Conservation (phyloP, 2,113 vertebrate genomes). For the Thinocorus orbignyianus region DNA sequence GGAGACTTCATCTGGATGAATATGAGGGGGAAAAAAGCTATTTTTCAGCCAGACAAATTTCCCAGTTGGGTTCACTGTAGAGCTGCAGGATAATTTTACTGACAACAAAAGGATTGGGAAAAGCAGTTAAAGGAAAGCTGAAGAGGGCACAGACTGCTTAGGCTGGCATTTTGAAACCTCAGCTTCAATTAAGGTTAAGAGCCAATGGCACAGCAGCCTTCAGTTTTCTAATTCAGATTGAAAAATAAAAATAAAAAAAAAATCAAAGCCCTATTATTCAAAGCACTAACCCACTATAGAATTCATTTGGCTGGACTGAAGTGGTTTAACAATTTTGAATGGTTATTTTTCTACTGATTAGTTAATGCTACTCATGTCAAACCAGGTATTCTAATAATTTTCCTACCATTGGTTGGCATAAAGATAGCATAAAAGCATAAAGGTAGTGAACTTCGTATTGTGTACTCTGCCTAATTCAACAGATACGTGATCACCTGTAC, state of each 20-base stretch:
- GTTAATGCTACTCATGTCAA: not conserved
- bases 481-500: not conserved
- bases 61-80: not conserved
- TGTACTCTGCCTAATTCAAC: slow-evolving; percentile 27
- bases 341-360: not conserved
- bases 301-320: not conserved
- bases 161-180: not conserved
- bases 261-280: not conserved
- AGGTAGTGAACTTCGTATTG: not conserved
- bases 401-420: not conserved
- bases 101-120: not conserved
- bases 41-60: not conserved
- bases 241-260: not conserved
- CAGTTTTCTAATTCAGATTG: not conserved
- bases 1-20: not conserved
- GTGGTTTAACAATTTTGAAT: not conserved
- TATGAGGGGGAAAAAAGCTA: too few species aligned
- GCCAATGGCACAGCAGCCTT: not conserved
- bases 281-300: not conserved
- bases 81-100: not conserved
- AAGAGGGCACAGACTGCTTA: not conserved
- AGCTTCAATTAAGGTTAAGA: not conserved
- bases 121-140: not conserved
- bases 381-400: not conserved
- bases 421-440: not conserved